A percentile compares a stretch with the other conserved stretches of the same genome.
These are phyloP conservation scores for Zophobas atratus DNA, from an alignment of 1,140 invertebrate species.

Conservation along the genomic window DNA sequence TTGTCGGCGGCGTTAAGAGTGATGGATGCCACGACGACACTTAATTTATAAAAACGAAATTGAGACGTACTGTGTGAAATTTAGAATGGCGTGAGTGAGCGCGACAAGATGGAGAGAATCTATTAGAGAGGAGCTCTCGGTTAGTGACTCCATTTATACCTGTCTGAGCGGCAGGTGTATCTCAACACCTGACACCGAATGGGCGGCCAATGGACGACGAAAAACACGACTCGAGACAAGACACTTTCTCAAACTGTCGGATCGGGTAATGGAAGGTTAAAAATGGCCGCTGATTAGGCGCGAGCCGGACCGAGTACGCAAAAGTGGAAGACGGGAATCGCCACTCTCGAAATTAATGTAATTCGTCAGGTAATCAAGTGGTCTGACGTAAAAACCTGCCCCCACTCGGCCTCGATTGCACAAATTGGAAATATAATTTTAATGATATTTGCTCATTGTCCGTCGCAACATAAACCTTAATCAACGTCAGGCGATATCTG, in stretches of 20 bases:
- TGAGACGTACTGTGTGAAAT: slow-evolving; percentile 11
- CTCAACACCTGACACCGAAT: slow-evolving; percentile 34
- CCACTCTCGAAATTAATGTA: no score
- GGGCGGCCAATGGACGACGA: slow-evolving; percentile 6
- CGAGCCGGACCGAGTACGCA: no score
- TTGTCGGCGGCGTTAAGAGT: neutral
- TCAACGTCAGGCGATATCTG: slow-evolving; percentile 48
- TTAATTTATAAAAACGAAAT: slow-evolving; percentile 35
- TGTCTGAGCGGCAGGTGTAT: slow-evolving; percentile 25
- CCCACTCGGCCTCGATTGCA: neutral
- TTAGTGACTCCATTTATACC: slow-evolving; percentile 40
- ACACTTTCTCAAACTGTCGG: neutral
- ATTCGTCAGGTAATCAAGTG: no score
- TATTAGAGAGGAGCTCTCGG: neutral
- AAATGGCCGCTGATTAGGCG: neutral
- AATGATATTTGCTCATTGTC: slow-evolving; percentile 12
- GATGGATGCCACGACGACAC: neutral
- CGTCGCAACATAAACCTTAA: slow-evolving; percentile 50
- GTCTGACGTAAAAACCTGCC: neutral
- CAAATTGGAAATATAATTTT: slow-evolving; percentile 17
- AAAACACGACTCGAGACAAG: neutral
- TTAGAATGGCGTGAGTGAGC: slow-evolving; percentile 4
- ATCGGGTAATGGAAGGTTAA: neutral
- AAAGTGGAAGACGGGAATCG: no score
- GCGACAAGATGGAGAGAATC: slow-evolving; percentile 36